Percentiles rank a stretch among this genome's conserved stretches.
phyloP scores from a whole-genome alignment of 2,888 invertebrate species.

The Dolichomitus sp. region DNA sequence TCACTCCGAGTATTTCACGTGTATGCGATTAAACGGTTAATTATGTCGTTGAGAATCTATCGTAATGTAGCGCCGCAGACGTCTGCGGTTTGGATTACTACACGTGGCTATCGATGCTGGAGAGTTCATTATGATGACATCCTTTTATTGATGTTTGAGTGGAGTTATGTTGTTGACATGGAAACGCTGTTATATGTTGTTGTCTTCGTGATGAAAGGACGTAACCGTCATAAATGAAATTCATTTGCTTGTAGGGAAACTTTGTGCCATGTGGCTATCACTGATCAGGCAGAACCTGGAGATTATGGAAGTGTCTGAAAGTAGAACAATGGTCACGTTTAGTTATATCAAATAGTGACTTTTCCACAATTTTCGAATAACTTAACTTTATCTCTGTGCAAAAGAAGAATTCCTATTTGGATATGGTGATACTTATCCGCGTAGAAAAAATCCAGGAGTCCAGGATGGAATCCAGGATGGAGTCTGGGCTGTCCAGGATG shows the following conservation, averaged over 20 bases:
- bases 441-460: no score
- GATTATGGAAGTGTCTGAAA: no score
- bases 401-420: no score
- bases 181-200: background rate
- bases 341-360: no score
- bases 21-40: slow-evolving; percentile 62
- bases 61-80: slow-evolving; percentile 48
- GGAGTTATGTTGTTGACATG: background rate
- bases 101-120: background rate
- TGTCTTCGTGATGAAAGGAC: background rate
- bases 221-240: background rate
- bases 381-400: no score
- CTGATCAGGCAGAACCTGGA: no score
- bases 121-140: background rate
- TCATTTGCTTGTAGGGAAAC: background rate
- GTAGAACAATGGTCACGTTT: no score
- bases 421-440: no score
- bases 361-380: no score
- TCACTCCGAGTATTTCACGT: slow-evolving; percentile 51
- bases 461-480: no score
- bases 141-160: background rate
- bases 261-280: background rate
- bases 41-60: slow-evolving; percentile 61
- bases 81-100: slow-evolving; percentile 51
- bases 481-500: no score